Conservation (phyloP, 2,888 invertebrate species). For the Trachelus stipa region DNA sequence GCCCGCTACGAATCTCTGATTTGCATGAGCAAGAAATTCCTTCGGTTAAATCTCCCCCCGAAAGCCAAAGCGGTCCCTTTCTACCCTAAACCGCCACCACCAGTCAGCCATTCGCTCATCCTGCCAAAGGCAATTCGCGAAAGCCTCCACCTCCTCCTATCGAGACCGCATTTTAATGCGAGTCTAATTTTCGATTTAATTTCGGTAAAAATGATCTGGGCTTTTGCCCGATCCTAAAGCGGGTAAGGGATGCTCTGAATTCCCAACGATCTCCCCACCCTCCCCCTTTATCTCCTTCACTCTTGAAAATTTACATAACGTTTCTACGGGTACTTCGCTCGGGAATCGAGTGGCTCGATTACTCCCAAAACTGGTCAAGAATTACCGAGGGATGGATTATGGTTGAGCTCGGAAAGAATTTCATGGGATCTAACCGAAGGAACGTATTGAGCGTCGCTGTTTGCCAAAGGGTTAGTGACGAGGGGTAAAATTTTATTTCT, state of each 20-base stretch:
- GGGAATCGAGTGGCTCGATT: neutral
- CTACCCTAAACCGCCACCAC: slow-evolving; percentile 33
- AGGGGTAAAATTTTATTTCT: slow-evolving; percentile 49
- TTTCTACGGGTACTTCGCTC: slow-evolving; percentile 43
- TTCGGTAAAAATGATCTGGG: slow-evolving; percentile 62
- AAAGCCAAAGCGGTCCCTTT: slow-evolving; percentile 31
- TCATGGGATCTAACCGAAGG: neutral
- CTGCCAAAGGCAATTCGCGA: slow-evolving; percentile 22
- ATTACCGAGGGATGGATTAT: neutral
- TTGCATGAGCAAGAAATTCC: slow-evolving; percentile 61
- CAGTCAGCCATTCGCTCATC: slow-evolving; percentile 42
- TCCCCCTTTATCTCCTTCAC: slow-evolving; percentile 21
- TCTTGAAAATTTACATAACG: slow-evolving; percentile 51
- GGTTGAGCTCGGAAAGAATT: neutral
- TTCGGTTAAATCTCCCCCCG: slow-evolving; percentile 50
- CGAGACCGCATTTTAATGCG: slow-evolving; percentile 62
- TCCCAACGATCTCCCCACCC: slow-evolving; percentile 38
- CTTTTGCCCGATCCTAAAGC: slow-evolving; percentile 43
- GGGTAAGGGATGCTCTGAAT: slow-evolving; percentile 36
- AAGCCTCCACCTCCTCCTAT: slow-evolving; percentile 35
- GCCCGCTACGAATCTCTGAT: slow-evolving; percentile 50
- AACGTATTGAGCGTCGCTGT: slow-evolving; percentile 33
- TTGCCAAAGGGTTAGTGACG: slow-evolving; percentile 13
- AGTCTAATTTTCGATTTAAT: slow-evolving; percentile 65
- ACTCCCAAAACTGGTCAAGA: neutral